These are phyloP conservation scores for Hypotaenidia okinawae DNA, from an alignment of 2,797 vertebrate species.

Conservation along the genomic window DNA sequence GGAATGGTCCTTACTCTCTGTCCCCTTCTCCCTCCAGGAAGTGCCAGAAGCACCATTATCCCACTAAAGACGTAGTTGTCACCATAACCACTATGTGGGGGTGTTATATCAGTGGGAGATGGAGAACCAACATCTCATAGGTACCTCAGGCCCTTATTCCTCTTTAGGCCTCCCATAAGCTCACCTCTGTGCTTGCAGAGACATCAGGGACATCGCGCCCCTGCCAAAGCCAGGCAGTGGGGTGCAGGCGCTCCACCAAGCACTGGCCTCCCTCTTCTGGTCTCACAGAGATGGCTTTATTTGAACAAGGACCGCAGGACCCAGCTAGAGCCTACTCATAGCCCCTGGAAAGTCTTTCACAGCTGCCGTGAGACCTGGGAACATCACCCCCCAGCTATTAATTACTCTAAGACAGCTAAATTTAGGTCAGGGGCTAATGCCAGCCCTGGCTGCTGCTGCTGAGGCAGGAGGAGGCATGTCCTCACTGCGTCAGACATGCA, in stretches of 20 bases:
- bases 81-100: not conserved
- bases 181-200: not conserved
- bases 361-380: not conserved
- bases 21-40: not conserved
- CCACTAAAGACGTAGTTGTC: not conserved
- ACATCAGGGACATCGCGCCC: fast-evolving
- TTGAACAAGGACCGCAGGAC: not conserved
- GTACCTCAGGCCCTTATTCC: not conserved
- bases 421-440: not conserved
- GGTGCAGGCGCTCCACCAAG: fast-evolving
- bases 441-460: not conserved
- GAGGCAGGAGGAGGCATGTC: not conserved
- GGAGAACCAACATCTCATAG: not conserved
- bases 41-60: not conserved
- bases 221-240: too few relatives aligned
- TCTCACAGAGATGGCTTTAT: not conserved
- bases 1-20: not conserved
- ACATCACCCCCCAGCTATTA: not conserved
- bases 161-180: not conserved
- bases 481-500: fast-evolving
- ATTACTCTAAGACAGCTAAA: not conserved
- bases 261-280: not conserved
- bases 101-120: not conserved
- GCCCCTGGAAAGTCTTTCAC: not conserved
- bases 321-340: not conserved